Evolutionary conservation across 2,113 vertebrate genomes (phyloP), one percentile per base, ranked within the genome.

Genomic region (Tachuris rubrigastra): DNA sequence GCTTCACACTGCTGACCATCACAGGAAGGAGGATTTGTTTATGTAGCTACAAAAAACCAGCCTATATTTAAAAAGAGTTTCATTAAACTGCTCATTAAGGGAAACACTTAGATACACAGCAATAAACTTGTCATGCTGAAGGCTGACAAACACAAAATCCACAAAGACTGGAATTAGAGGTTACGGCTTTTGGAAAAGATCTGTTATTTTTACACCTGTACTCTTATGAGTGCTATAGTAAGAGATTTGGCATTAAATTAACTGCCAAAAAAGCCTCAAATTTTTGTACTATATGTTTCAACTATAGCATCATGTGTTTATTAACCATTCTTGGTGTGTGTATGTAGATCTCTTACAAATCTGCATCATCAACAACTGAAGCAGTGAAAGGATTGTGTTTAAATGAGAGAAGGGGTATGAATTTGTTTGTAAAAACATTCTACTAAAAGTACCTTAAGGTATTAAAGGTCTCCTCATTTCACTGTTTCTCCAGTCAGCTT

Each of bases 401-500:
- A 68, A 88, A 37, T 59, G 55, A 87, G 21, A 69, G 30, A 87
- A 72, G 37, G 44, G 19, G 9, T 87, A 82, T 60, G 59, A 90
- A 74, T 37, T 47, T 72, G 5, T 4, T 3, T 37, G 28, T 79
- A 83, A 85, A 93, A 87, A n/a, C 24, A 44, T 20, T 67, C 11
- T 74, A 30, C 68, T 68, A 31, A 25, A 85, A 72, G 25, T 49
- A 74, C 21, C 35, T 65, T 12, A 37, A 91, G 33, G 25, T 94
- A 71, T 33, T 78, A 62, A 66, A 77, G 20, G 20, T 91, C 33
- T 83, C 49, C 56, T 72, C 39, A 44, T 55, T 87, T 88, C 74
- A 94, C 14, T 84, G 41, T 82, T 95, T 84, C 83, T 93, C 56
- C 69, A 86, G 39, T 84, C 68, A 88, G 68, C 44, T 81, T 75